Evolutionary conservation across 1,140 invertebrate species (phyloP).

Genomic region (Samia ricini): DNA sequence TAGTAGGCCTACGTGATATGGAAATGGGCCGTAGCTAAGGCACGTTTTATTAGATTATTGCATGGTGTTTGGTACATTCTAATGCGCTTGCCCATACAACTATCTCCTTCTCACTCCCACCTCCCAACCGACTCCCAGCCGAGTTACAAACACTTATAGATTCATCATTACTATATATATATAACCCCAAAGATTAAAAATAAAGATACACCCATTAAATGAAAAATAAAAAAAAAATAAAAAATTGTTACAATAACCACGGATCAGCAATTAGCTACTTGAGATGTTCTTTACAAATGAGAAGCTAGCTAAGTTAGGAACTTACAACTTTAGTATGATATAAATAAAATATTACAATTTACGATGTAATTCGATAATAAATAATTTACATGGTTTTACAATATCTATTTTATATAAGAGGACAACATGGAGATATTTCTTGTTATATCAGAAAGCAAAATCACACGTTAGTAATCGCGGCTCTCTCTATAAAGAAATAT

Average conservation of each 20-base stretch:
- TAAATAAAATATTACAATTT: constrained; percentile 59
- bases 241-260: constrained; percentile 12
- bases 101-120: not conserved
- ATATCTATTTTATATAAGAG: constrained; percentile 36
- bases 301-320: constrained; percentile 73
- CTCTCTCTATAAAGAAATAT: constrained; percentile 56
- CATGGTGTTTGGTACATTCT: constrained; percentile 28
- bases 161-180: constrained; percentile 30
- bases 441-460: constrained; percentile 6
- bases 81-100: no score
- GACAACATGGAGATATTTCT: constrained; percentile 65
- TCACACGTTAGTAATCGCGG: constrained; percentile 11
- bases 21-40: constrained; percentile 70
- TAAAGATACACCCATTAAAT: constrained; percentile 24
- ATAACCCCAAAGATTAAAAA: not conserved
- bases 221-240: constrained; percentile 17
- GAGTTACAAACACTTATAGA: constrained; percentile 13
- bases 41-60: constrained; percentile 65
- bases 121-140: constrained; percentile 3
- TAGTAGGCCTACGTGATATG: constrained; percentile 70
- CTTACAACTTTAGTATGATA: constrained; percentile 69
- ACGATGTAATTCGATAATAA: constrained; percentile 40
- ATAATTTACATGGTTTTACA: constrained; percentile 67
- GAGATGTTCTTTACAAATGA: constrained; percentile 51
- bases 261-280: constrained; percentile 37